Base-by-base conservation (phyloP, 2,113 vertebrate species). In the Bungarus multicinctus region DNA sequence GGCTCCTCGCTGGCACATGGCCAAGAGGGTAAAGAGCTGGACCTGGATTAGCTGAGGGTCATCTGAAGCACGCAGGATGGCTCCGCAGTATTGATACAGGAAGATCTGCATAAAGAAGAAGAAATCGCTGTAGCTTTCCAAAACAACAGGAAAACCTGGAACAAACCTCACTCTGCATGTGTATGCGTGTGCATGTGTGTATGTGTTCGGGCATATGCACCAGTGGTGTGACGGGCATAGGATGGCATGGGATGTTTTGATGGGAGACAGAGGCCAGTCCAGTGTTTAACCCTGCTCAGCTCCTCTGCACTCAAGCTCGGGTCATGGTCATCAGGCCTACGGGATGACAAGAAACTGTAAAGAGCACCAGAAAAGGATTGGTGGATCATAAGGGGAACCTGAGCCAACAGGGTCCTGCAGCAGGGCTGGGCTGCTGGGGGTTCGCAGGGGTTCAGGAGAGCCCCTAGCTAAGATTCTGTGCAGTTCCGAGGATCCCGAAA, bases 21-120 rank as follows among this genome's bases (percentile, higher is more conserved):
- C n/a, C 91, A 92, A 39, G 86, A 92, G 52, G 18, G 27, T 69
- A 34, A 25, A 30, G 58, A 92, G 86, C 1, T 92, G 86, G 14
- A 88, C 91, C 9, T 92, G 86, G 58, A 92, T 87, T 43, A 92
- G 34, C 58, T 92, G 91, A 54, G 91, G 53, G 58, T 92, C 50
- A 25, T 92, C 91, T 20, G 91, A 92, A 25, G 47, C 27, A 54
- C 91, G 86, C 47, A 92, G 47, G 25, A 92, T 88, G 22, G 91
- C 91, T 22, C 91, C 91, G 1, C 53, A 92, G 14, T 92, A 92
- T 3, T 92, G 91, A 27, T 92, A 92, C 22, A 92, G 58, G 57
- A 92, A 92, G 58, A 92, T 87, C 91, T 92, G 91, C 53, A 10
- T 18, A 43, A 57, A n/a, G 54, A 25, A n/a, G 88, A 25, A 14